Percentiles rank a stretch among this genome's conserved stretches.
Evolutionary conservation across 2,888 invertebrate species (phyloP).

Genomic region (Molorchus minor): DNA sequence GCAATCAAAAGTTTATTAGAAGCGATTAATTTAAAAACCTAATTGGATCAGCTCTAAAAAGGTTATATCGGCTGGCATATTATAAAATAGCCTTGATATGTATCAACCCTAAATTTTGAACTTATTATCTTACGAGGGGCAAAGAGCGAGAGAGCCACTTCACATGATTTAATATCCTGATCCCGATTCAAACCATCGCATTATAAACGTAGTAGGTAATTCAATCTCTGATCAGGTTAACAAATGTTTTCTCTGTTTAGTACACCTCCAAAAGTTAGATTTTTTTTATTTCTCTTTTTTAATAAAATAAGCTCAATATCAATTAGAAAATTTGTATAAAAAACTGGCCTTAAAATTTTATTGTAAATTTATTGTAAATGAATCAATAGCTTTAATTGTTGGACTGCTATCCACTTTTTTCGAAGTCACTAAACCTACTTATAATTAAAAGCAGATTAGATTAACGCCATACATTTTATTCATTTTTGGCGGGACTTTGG

Average conservation of each 20-base stretch:
- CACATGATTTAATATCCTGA: constrained; percentile 47
- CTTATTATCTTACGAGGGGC: constrained; percentile 33
- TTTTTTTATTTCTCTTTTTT: too few relatives aligned
- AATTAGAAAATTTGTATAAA: too few relatives aligned
- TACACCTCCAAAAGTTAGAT: neutral
- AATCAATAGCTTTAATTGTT: too few relatives aligned
- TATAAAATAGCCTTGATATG: constrained; percentile 33
- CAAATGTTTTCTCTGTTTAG: neutral
- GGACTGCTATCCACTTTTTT: too few relatives aligned
- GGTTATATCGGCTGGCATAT: constrained; percentile 27
- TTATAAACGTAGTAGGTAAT: constrained; percentile 11
- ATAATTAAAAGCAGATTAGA: too few relatives aligned
- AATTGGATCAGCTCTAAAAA: constrained; percentile 26
- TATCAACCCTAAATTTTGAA: constrained; percentile 40
- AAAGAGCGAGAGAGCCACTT: constrained; percentile 38
- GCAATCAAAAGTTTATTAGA: constrained; percentile 38
- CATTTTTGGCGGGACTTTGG: too few relatives aligned
- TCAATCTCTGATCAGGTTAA: constrained; percentile 8
- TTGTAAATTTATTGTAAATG: too few relatives aligned
- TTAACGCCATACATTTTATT: too few relatives aligned
- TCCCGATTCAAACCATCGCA: constrained; percentile 41
- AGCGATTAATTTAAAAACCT: constrained; percentile 34
- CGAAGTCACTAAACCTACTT: too few relatives aligned
- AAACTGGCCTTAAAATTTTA: too few relatives aligned
- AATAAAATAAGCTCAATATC: too few relatives aligned